phyloP scores from a whole-genome alignment of 2,113 vertebrate genomes.

The Mohoua ochrocephala region DNA sequence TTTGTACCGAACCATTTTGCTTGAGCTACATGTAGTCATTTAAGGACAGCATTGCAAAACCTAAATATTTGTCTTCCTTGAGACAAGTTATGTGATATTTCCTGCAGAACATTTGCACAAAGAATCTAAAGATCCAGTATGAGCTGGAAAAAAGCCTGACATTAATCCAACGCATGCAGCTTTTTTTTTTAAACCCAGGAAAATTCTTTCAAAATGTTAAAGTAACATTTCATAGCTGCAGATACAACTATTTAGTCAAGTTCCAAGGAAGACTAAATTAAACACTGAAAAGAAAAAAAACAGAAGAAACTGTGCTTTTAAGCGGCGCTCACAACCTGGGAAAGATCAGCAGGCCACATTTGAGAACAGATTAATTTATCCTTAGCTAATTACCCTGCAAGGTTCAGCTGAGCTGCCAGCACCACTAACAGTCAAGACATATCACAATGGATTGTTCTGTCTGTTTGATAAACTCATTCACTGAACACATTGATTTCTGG shows the following conservation, averaged over 20 bases:
- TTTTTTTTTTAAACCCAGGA: not conserved
- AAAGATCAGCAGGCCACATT: not conserved
- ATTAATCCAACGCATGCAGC: not conserved
- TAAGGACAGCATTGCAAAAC: constrained; percentile 43
- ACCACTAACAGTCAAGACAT: constrained; percentile 28
- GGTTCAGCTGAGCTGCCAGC: constrained; percentile 39
- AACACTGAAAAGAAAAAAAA: not conserved
- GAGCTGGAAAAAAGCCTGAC: not conserved
- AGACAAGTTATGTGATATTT: constrained; percentile 34
- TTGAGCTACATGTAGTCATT: constrained; percentile 8
- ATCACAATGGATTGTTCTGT: constrained; percentile 36
- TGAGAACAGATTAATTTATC: constrained; percentile 52
- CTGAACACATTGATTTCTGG: constrained; percentile 17
- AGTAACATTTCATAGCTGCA: not conserved
- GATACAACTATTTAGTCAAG: not conserved
- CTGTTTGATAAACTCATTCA: constrained; percentile 19
- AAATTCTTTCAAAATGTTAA: not conserved
- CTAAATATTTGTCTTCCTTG: constrained; percentile 53
- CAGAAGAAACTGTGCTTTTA: not conserved
- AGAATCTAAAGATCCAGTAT: not conserved
- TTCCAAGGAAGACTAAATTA: not conserved
- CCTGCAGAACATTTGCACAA: constrained; percentile 19
- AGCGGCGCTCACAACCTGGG: not conserved
- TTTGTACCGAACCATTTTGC: not conserved
- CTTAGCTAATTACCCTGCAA: constrained; percentile 40